Evolutionary conservation across 2,888 invertebrate species (phyloP), one percentile per base, ranked within the genome.

Genomic region (Pyrrhia umbra): DNA sequence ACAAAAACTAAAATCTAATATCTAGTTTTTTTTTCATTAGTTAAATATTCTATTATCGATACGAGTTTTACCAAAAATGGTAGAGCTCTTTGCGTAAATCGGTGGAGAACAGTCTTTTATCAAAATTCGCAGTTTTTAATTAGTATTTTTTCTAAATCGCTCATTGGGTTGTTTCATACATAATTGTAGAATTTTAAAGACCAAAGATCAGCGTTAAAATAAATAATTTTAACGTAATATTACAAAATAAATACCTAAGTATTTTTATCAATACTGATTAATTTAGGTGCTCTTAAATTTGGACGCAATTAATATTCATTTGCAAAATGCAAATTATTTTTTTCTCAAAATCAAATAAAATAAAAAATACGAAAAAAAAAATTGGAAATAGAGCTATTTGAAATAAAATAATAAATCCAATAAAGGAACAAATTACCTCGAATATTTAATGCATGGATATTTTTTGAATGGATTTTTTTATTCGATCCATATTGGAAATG

Each of bases 51-150:
- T 27, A 27, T 8, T 34, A 34, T 34, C 6, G n/a, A 77, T 27
- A 37, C 0, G 60, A 74, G 55, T 39, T 27, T 21, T 55, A 78
- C 65, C 79, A 78, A 75, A 78, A 65, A 80, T 16, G 79, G 62
- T 58, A 50, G 21, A 39, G 39, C 49, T 21, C 51, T 37, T 45
- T 16, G n/a, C 18, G 47, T 46, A 64, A 65, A 63, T 78, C 77
- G 81, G 77, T 78, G 77, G 81, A 25, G 5, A 6, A 49, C 77
- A 78, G 77, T 78, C 77, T 78, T 66, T 52, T 34, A 21, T 62
- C 0, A 27, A 63, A 70, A 70, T 65, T 75, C 50, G 40, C 58
- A 34, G 34, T 34, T 34, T 71, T 51, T 59, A 30, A 42, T 62
- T 30, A 30, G 10, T 27, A 21, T 13, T 30, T 30, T 2, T 21